Evolutionary conservation across 2,797 vertebrate species (phyloP).

Genomic region (Taenioides sp.): DNA sequence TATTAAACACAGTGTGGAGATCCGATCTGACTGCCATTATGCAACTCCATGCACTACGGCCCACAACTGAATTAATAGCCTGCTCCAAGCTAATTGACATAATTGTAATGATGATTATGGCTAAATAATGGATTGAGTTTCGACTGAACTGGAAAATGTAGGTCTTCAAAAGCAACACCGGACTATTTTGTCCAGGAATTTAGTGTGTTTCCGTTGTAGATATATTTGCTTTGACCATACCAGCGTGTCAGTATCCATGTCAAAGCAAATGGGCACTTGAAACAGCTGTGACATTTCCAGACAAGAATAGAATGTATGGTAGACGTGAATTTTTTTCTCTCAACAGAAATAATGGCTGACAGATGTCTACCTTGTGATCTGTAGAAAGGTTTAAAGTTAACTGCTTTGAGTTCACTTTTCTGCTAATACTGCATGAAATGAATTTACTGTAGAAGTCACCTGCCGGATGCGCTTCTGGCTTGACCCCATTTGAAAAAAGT

Average conservation of each 20-base stretch:
- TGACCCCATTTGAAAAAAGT: background rate
- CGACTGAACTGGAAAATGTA: constrained; percentile 4
- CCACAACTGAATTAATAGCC: constrained; percentile 40
- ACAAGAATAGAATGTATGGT: constrained; percentile 37
- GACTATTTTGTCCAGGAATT: constrained; percentile 18
- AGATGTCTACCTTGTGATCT: constrained; percentile 12
- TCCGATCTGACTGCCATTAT: constrained; percentile 62
- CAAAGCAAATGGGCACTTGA: constrained; percentile 15
- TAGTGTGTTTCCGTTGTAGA: constrained; percentile 7
- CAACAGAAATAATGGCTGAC: constrained; percentile 16
- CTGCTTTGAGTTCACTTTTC: constrained; percentile 12
- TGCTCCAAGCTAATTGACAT: constrained; percentile 28
- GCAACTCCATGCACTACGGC: constrained; percentile 32
- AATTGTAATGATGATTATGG: constrained; percentile 21
- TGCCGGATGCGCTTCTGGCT: background rate
- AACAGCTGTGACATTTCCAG: constrained; percentile 42
- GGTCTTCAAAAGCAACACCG: background rate
- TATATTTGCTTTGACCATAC: constrained; percentile 37
- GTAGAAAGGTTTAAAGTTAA: background rate
- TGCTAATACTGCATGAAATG: background rate
- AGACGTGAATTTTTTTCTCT: constrained; percentile 1
- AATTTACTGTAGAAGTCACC: constrained; percentile 5
- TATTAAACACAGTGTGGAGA: constrained; percentile 65
- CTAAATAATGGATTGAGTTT: constrained; percentile 38
- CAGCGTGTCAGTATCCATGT: constrained; percentile 32